Percentiles rank a stretch among this genome's conserved stretches.
These are phyloP conservation scores for Colostygia pectinataria DNA, from an alignment of 2,888 invertebrate genomes.

Conservation along the genomic window DNA sequence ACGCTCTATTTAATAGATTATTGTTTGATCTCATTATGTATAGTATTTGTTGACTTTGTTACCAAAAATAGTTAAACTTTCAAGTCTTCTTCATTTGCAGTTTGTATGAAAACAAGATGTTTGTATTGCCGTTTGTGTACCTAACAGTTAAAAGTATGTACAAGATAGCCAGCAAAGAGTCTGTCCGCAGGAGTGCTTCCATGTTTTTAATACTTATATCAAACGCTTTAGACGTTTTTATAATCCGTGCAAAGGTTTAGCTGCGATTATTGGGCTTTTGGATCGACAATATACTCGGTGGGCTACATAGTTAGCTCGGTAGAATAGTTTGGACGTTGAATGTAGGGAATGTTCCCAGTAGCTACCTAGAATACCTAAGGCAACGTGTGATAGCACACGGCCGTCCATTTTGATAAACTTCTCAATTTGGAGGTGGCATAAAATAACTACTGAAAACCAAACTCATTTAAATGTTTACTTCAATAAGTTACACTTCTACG, in stretches of 20 bases:
- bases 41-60: conserved; percentile 39
- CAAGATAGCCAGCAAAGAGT: conserved; percentile 73
- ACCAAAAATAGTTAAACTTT: conserved; percentile 40
- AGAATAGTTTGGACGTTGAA: conserved; percentile 32
- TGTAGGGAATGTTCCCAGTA: conserved; percentile 37
- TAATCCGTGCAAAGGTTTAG: conserved; percentile 55
- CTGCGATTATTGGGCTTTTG: conserved; percentile 58
- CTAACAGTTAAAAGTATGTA: conserved; percentile 21
- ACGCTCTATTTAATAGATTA: conserved; percentile 25
- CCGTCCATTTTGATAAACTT: conserved; percentile 51
- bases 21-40: conserved; percentile 23
- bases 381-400: conserved; percentile 48
- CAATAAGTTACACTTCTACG: conserved; percentile 20
- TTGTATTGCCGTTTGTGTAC: conserved; percentile 14
- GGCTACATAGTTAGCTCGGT: conserved; percentile 37
- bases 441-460: conserved; percentile 11
- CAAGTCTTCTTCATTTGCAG: conserved; percentile 10
- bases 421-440: conserved; percentile 21
- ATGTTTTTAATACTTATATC: conserved; percentile 76
- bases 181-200: conserved; percentile 82
- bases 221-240: conserved; percentile 74
- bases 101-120: conserved; percentile 22
- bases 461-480: conserved; percentile 19
- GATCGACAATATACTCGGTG: conserved; percentile 68
- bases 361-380: conserved; percentile 39